Evolutionary conservation across 2,797 vertebrate genomes (phyloP).

Genomic region (Coendou prehensilis): DNA sequence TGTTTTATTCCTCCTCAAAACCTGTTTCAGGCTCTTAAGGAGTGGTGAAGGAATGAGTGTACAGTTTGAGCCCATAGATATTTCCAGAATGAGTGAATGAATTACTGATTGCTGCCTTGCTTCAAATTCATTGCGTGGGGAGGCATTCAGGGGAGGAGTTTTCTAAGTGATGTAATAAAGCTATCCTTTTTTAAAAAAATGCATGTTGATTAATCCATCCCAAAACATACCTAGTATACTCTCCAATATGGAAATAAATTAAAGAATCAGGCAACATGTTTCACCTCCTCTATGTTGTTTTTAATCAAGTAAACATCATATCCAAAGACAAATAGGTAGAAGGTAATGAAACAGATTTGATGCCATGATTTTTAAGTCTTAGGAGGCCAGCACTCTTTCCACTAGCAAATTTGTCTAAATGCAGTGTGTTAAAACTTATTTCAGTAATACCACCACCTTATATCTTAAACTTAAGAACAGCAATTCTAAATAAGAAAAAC

Average conservation of each 20-base stretch:
- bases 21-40: not conserved
- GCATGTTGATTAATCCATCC: not conserved
- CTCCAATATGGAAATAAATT: not conserved
- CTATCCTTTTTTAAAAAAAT: not conserved
- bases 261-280: not conserved
- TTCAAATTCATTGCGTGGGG: not conserved
- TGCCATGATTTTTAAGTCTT: not conserved
- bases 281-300: not conserved
- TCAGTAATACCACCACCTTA: not conserved
- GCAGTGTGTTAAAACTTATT: not conserved
- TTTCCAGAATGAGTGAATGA: not conserved
- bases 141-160: not conserved
- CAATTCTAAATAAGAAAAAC: not conserved
- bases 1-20: constrained; percentile 1
- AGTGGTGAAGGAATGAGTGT: not conserved
- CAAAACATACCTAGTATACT: not conserved
- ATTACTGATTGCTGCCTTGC: not conserved
- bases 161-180: not conserved
- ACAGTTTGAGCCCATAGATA: not conserved
- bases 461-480: constrained; percentile 9
- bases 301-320: not conserved
- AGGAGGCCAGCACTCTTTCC: not conserved
- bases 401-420: not conserved
- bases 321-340: not conserved
- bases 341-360: not conserved